Evolutionary conservation across 2,888 invertebrate species (phyloP), one percentile per base, ranked within the genome.

Genomic region (Philaethria dido): DNA sequence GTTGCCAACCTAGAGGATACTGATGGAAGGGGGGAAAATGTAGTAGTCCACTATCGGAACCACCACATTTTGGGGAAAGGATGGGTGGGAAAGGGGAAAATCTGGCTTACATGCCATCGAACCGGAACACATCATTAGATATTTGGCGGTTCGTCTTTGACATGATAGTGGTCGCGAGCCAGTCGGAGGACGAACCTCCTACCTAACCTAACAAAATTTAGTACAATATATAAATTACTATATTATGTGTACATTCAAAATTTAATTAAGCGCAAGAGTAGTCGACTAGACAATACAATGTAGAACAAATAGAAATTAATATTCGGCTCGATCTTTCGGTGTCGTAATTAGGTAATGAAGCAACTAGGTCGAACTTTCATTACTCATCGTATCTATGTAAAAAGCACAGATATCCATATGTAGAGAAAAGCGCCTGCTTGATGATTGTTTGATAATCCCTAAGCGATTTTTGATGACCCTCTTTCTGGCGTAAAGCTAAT

Each of bases 381-480:
- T 48, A 48, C 20, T 61, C 13, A 25, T 20, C 3, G 11, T 55
- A 47, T 65, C 50, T 60, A 50, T 50, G 42, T 44, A 50, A 65
- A 48, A 55, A 59, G 47, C 29, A 47, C 42, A 44, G 14, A 62
- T 63, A 63, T 47, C 18, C 39, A 42, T n/a, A 47, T 61, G 50
- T 57, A 54, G 42, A 76, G 75, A 73, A 71, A 80, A 82, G 79
- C 78, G 78, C 77, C 75, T 73, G 75, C 74, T 69, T 81, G 81
- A 81, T 80, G 80, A 80, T 83, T 76, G 76, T 78, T 76, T 79
- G 79, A 78, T 81, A 80, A 79, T 78, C 77, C 76, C 76, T 89
- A 88, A 89, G 82, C 85, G 87, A 81, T 85, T 85, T 87, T 84
- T 88, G 86, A 90, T 88, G 85, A 79, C 78, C 62, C 74, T 77